phyloP scores from a whole-genome alignment of 2,113 vertebrate species.

The Pungitius pungitius region DNA sequence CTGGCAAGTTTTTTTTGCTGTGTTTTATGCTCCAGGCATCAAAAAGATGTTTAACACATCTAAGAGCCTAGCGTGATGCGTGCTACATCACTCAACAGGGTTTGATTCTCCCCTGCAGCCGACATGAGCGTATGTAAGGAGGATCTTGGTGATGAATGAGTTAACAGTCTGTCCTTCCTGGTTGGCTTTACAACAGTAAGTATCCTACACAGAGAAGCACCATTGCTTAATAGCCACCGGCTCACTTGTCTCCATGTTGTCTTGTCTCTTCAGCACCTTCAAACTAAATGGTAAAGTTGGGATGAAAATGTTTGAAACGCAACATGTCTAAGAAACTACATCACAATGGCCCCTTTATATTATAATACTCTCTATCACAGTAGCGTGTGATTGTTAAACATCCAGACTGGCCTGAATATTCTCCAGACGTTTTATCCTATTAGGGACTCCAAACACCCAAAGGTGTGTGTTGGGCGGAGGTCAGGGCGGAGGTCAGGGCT shows the following conservation, averaged over 20 bases:
- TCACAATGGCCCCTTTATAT: not conserved
- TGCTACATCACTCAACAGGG: not conserved
- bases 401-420: not conserved
- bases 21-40: not conserved
- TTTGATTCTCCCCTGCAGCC: not conserved
- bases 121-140: not conserved
- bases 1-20: not conserved
- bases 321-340: not conserved
- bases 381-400: too few species aligned
- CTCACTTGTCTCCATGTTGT: not conserved
- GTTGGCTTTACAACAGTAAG: not conserved
- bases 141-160: not conserved
- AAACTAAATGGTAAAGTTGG: not conserved
- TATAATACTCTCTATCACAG: too few species aligned
- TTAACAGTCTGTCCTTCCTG: not conserved
- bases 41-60: not conserved
- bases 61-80: not conserved
- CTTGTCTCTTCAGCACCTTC: not conserved
- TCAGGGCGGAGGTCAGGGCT: not conserved
- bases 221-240: not conserved
- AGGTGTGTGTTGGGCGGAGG: too few species aligned
- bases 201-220: not conserved
- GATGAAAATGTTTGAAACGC: not conserved
- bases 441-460: not conserved
- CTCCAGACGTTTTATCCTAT: not conserved